Evolutionary conservation across 2,113 vertebrate genomes (phyloP).

Genomic region (Chloroceryle aenea): DNA sequence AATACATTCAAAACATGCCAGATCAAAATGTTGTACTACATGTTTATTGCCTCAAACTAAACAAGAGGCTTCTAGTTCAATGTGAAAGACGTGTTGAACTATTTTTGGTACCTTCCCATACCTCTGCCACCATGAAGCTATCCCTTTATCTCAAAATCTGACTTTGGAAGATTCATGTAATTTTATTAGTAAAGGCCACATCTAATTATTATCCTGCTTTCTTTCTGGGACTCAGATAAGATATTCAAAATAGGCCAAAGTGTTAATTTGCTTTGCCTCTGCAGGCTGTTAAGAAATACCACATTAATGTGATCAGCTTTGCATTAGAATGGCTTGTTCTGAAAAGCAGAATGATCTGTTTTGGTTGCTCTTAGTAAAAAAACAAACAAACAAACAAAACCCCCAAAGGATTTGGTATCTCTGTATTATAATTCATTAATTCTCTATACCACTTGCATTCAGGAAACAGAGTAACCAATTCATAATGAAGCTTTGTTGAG

Average conservation of each 20-base stretch:
- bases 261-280: not conserved
- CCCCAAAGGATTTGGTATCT: not conserved
- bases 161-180: not conserved
- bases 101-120: not conserved
- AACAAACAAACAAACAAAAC: not conserved
- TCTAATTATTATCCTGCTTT: conserved; percentile 9
- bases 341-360: not conserved
- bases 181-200: not conserved
- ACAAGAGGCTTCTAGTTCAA: not conserved
- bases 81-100: not conserved
- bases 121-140: not conserved
- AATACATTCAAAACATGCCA: not conserved
- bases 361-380: not conserved
- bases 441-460: not conserved
- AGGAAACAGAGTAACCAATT: not conserved
- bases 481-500: not conserved
- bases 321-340: not conserved
- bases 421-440: not conserved
- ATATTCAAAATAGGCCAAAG: not conserved
- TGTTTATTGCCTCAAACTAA: not conserved
- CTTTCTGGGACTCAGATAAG: not conserved
- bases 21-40: not conserved
- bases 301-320: not conserved
- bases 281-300: not conserved
- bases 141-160: not conserved